Conservation (phyloP, 2,797 vertebrate species). For the Lepus townsendii region DNA sequence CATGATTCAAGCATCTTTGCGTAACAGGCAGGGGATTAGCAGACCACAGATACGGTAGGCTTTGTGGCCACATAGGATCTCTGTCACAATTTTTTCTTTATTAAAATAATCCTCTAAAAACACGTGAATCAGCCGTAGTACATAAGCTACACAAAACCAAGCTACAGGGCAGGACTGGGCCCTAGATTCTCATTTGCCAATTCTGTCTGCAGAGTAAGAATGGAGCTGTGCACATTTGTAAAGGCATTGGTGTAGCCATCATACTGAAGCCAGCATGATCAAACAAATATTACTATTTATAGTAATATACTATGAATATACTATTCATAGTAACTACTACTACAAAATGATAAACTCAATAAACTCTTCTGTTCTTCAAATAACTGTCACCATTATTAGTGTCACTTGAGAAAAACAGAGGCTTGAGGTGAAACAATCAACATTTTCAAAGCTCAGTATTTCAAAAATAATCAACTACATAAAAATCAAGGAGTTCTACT, state of each 20-base stretch:
- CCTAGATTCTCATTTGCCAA: not conserved
- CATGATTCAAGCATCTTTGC: not conserved
- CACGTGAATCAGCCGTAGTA: not conserved
- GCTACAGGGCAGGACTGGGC: not conserved
- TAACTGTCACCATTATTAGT: not conserved
- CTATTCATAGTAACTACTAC: not conserved
- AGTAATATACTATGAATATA: no score
- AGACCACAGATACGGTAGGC: not conserved
- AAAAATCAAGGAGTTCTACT: not conserved
- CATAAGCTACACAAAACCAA: not conserved
- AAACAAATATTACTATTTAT: not conserved
- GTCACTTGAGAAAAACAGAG: not conserved
- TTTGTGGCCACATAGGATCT: not conserved
- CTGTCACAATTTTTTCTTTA: not conserved
- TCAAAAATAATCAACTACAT: not conserved
- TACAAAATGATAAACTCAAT: not conserved
- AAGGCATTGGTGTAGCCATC: not conserved
- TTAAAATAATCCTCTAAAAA: not conserved
- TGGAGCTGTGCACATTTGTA: not conserved
- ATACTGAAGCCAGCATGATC: not conserved
- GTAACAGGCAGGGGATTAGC: not conserved
- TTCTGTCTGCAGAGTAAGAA: not conserved
- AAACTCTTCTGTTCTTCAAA: conserved; percentile 32
- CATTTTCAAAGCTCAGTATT: not conserved
- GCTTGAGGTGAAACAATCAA: not conserved